These are phyloP conservation scores for Agrotis puta DNA, from an alignment of 2,888 invertebrate species.

Conservation along the genomic window DNA sequence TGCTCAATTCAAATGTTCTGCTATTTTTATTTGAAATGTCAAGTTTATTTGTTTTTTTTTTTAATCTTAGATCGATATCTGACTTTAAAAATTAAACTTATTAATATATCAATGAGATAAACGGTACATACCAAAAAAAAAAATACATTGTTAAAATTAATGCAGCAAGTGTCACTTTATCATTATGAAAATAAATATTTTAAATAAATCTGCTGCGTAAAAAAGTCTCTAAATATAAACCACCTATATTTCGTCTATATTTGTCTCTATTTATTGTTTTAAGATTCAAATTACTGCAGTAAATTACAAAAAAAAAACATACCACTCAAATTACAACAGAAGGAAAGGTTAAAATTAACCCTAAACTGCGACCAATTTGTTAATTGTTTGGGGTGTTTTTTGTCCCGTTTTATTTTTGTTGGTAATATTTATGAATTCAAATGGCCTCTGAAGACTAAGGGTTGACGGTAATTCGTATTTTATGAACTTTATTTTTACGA, in stretches of 20 bases:
- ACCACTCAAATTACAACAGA: slow-evolving; percentile 74
- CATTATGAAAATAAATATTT: too few relatives aligned
- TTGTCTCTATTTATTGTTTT: slow-evolving; percentile 87
- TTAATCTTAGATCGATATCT: not conserved
- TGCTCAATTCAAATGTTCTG: slow-evolving; percentile 3
- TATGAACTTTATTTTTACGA: slow-evolving; percentile 87
- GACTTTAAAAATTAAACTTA: not conserved
- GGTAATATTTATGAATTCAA: slow-evolving; percentile 89
- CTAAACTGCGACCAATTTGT: slow-evolving; percentile 87
- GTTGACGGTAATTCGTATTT: slow-evolving; percentile 88
- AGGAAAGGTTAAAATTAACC: slow-evolving; percentile 88
- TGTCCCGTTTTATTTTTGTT: slow-evolving; percentile 78
- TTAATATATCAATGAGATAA: not conserved
- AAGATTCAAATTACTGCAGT: slow-evolving; percentile 82
- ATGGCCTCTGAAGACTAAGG: slow-evolving; percentile 85
- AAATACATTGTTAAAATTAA: not conserved
- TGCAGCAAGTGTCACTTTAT: not conserved
- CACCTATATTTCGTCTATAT: slow-evolving; percentile 53
- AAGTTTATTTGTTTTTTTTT: slow-evolving; percentile 18
- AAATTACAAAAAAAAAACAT: slow-evolving; percentile 72
- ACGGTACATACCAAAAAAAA: too few relatives aligned
- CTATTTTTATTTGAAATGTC: slow-evolving; percentile 9
- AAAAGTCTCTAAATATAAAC: slow-evolving; percentile 26
- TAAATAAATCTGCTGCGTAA: not conserved
- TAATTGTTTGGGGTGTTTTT: slow-evolving; percentile 87